Base-by-base conservation (phyloP, 1,140 invertebrate genomes). In the Caligus rogercresseyi region DNA sequence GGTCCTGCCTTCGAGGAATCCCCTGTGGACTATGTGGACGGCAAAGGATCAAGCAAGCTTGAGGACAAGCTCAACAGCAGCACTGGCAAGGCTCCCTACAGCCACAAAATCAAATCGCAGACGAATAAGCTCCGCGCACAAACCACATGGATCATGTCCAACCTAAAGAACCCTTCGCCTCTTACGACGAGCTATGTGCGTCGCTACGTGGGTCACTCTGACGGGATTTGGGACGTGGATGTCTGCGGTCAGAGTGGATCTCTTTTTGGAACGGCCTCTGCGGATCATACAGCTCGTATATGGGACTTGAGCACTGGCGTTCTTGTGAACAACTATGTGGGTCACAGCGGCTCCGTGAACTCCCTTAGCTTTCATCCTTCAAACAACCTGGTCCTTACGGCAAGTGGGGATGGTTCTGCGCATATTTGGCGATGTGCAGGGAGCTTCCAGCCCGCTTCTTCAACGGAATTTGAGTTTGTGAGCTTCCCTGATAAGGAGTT, bases 151-250 rank as follows among this genome's bases (percentile, higher is more conserved):
- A 60, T 60, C 24, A 60, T 60, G 57, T 60, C 57, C 18, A 52
- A 64, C 52, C 20, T 52, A 24, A 43, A 65, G 65, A 25, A 20
- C 53, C 23, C 24, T 19, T 16, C 26, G n/a, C 23, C 24, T 3
- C 82, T 87, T 68, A 83, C 78, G 64, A 89, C 86, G 69, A 78
- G 75, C 21, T 79, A 90, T 67, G 81, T 93, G 1, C 79, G 82
- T 64, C 85, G 90, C 70, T 97, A 88, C 71, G 75, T 78, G 15
- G 92, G 93, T 1, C 94, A 98, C 72, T 84, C 87, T 69, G 95
- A 98, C 78, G 95, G 94, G 0, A 86, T 98, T 11, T 98, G 94
- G 94, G 91, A 98, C 74, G 87, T 98, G 7, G 82, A 85, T 1
- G 83, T 88, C 18, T 82, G 81, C 55, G 79, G 83, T 68, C 78